These are phyloP conservation scores for Moxostoma hubbsi DNA, from an alignment of 2,797 vertebrate species.

Conservation along the genomic window DNA sequence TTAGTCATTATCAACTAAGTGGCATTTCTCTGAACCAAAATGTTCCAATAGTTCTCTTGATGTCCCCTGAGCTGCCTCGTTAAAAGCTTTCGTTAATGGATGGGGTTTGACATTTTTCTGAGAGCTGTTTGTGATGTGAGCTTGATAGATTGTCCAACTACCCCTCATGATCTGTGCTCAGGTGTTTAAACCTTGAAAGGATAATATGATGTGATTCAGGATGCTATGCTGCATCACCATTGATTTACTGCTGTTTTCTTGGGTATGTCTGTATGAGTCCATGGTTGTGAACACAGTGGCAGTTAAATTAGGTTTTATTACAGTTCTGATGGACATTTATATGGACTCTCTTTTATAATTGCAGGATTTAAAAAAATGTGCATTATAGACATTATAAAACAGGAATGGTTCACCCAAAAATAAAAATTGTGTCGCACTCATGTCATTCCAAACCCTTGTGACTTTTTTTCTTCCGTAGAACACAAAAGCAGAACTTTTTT, in stretches of 20 bases:
- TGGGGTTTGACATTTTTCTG: background rate
- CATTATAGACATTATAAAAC: background rate
- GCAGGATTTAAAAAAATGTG: constrained; percentile 13
- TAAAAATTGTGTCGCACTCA: background rate
- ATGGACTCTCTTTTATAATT: constrained; percentile 28
- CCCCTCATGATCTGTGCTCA: background rate
- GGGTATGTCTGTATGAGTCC: background rate
- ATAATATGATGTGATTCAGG: constrained; percentile 21
- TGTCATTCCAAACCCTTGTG: too few relatives aligned
- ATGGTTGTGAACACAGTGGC: constrained; percentile 4
- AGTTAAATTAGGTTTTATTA: constrained; percentile 41
- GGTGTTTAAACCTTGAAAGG: constrained; percentile 3
- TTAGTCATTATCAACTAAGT: background rate
- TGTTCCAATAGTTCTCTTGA: background rate
- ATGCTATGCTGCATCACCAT: background rate
- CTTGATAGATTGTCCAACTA: constrained; percentile 17
- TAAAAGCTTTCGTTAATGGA: background rate
- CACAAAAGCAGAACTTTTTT: too few relatives aligned
- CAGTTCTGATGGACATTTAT: constrained; percentile 46
- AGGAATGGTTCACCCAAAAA: background rate
- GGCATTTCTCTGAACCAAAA: background rate
- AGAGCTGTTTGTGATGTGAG: constrained; percentile 4
- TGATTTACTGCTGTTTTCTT: constrained; percentile 29
- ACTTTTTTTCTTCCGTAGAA: too few relatives aligned
- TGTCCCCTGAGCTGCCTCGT: constrained; percentile 1